phyloP scores from a whole-genome alignment of 2,113 vertebrate genomes.

The Pelvicachromis taeniatus region DNA sequence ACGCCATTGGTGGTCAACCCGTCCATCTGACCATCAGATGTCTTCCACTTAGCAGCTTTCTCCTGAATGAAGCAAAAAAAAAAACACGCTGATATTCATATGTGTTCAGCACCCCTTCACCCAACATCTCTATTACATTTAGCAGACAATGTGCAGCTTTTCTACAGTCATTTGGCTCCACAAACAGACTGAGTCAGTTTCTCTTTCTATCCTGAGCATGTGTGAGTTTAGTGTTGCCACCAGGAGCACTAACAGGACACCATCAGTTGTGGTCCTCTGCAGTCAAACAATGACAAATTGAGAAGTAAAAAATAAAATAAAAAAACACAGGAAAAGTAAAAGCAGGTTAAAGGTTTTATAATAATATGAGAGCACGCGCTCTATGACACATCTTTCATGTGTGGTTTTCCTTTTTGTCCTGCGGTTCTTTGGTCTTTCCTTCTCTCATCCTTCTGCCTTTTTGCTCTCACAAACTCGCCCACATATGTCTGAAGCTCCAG shows the following conservation, averaged over 20 bases:
- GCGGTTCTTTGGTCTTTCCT: background rate
- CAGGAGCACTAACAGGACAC: background rate
- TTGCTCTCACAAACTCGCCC: background rate
- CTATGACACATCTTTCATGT: background rate
- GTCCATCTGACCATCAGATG: slow-evolving; percentile 93
- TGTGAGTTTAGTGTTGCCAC: background rate
- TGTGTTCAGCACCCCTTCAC: background rate
- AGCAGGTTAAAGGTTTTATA: background rate
- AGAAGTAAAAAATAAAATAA: background rate
- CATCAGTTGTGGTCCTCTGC: background rate
- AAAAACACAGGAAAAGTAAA: background rate
- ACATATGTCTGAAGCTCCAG: background rate
- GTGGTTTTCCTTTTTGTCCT: background rate
- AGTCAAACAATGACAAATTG: background rate
- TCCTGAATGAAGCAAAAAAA: slow-evolving; percentile 72
- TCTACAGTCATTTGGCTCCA: background rate
- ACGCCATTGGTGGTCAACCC: slow-evolving; percentile 97
- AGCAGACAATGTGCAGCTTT: background rate
- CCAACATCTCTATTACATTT: background rate
- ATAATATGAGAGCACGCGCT: background rate
- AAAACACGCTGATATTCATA: background rate
- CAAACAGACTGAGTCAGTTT: background rate
- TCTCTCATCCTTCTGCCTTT: background rate
- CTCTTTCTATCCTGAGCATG: background rate
- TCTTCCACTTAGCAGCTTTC: slow-evolving; percentile 98